Conservation (phyloP, 2,113 vertebrate species). For the Channa argus region DNA sequence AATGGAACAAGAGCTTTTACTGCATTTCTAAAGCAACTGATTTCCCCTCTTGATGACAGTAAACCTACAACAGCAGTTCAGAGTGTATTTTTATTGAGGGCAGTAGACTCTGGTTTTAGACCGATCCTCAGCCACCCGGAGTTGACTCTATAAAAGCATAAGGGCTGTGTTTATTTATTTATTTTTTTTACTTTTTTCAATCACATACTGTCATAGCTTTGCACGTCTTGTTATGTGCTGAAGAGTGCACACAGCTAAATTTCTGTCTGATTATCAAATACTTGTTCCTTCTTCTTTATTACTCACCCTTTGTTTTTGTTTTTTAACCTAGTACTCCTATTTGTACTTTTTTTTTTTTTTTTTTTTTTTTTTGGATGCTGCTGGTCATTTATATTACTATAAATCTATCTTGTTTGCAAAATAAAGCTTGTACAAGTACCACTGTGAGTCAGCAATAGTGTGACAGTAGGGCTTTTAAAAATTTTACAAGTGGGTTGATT, state of each 20-base stretch:
- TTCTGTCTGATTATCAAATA: conserved; percentile 48
- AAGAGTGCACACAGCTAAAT: conserved; percentile 29
- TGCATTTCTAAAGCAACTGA: not conserved
- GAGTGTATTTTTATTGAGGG: too few relatives aligned
- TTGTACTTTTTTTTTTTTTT: not conserved
- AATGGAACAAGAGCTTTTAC: conserved; percentile 39
- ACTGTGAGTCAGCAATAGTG: conserved; percentile 57
- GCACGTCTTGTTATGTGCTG: conserved; percentile 2
- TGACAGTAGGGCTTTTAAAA: not conserved
- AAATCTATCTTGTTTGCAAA: conserved; percentile 49
- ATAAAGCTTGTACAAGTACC: conserved; percentile 29
- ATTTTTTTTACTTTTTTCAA: conserved; percentile 12
- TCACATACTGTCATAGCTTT: conserved; percentile 3
- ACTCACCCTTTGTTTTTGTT: not conserved
- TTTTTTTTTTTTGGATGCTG: conserved; percentile 25
- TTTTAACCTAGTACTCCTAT: too few relatives aligned
- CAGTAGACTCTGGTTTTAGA: conserved; percentile 52
- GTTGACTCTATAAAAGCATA: conserved; percentile 52
- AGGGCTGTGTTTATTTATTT: conserved; percentile 34
- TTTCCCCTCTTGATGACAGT: too few relatives aligned
- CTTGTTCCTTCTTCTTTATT: conserved; percentile 32
- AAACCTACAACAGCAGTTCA: too few relatives aligned
- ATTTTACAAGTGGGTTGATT: conserved; percentile 43
- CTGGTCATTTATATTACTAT: conserved; percentile 34
- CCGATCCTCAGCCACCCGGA: conserved; percentile 53